These are phyloP conservation scores for Ellobium chinense DNA, from an alignment of 2,888 invertebrate species.

Conservation along the genomic window DNA sequence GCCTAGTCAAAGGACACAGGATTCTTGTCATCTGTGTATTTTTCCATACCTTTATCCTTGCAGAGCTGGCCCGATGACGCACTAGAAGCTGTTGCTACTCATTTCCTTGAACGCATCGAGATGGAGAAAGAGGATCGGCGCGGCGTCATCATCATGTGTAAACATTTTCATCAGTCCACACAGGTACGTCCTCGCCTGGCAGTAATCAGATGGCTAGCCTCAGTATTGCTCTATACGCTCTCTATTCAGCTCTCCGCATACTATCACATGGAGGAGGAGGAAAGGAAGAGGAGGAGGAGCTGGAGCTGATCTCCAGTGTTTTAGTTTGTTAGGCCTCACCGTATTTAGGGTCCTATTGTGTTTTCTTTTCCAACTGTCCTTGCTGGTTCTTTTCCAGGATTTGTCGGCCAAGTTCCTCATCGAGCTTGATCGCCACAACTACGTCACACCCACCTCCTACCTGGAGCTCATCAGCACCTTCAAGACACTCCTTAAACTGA, in stretches of 20 bases:
- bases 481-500: constrained; percentile 87
- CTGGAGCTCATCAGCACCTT: constrained; percentile 94
- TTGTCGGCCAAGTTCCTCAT: constrained; percentile 83
- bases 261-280: too few relatives aligned
- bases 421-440: constrained; percentile 87
- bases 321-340: too few relatives aligned
- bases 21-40: neutral
- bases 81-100: constrained; percentile 90
- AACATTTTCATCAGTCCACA: constrained; percentile 91
- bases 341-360: too few relatives aligned
- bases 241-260: too few relatives aligned
- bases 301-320: too few relatives aligned
- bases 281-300: too few relatives aligned
- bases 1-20: too few relatives aligned
- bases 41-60: constrained; percentile 11
- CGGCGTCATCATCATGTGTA: constrained; percentile 93
- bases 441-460: constrained; percentile 96
- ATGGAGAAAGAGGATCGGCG: constrained; percentile 85
- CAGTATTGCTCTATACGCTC: too few relatives aligned
- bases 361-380: constrained; percentile 92
- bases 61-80: constrained; percentile 97
- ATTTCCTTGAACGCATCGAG: constrained; percentile 89
- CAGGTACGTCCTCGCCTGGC: too few relatives aligned
- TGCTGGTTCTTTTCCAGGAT: constrained; percentile 80
- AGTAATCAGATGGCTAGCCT: too few relatives aligned